These are phyloP conservation scores for Scleropages formosus DNA, from an alignment of 2,797 vertebrate genomes.

Conservation along the genomic window DNA sequence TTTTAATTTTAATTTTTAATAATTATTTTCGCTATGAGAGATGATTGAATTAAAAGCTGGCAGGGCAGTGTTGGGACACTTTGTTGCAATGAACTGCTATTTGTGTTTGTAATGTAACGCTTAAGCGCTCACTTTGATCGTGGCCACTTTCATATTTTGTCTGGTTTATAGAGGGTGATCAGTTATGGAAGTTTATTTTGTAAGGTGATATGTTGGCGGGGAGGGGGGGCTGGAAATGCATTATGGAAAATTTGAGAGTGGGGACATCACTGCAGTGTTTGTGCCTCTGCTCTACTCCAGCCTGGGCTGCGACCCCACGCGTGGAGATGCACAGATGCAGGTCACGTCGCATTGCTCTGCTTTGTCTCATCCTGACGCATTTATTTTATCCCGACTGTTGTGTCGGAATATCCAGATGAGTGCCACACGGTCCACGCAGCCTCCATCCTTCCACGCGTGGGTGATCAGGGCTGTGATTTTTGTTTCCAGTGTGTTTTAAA, in stretches of 20 bases:
- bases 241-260: neutral
- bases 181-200: neutral
- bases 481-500: conserved; percentile 18
- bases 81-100: too few species aligned
- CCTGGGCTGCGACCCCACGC: neutral
- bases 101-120: too few species aligned
- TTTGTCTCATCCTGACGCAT: neutral
- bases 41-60: neutral
- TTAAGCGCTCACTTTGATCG: too few species aligned
- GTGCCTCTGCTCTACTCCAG: neutral
- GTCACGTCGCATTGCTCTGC: neutral
- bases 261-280: neutral
- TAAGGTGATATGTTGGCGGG: too few species aligned
- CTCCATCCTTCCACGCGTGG: neutral
- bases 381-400: neutral
- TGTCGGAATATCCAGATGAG: neutral
- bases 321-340: neutral
- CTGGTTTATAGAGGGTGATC: neutral
- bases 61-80: too few species aligned
- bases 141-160: too few species aligned
- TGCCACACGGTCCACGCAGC: neutral
- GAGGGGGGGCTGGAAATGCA: too few species aligned
- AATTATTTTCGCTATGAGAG: neutral
- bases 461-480: conserved; percentile 16
- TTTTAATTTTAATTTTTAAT: neutral